Conservation (phyloP, 2,113 vertebrate species). For the Carassius gibelio region DNA sequence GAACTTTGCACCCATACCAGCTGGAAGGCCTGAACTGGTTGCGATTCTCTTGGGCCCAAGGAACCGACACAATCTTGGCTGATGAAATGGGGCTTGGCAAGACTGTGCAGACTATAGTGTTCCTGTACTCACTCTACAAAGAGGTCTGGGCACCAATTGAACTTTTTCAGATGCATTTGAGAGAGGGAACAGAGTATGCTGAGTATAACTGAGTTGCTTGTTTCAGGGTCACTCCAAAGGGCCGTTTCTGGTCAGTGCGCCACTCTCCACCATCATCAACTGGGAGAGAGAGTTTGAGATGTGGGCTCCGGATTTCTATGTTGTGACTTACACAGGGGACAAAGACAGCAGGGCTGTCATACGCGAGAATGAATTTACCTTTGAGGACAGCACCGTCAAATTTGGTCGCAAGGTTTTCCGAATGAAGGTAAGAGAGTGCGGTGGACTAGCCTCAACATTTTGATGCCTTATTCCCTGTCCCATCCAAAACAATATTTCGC, state of each 20-base stretch:
- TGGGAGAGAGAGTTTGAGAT: conserved; percentile 98
- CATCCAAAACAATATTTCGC: background rate
- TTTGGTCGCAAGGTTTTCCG: conserved; percentile 92
- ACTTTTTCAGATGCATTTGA: background rate
- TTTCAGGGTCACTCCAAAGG: conserved; percentile 95
- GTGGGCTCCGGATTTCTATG: conserved; percentile 97
- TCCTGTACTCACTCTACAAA: conserved; percentile 95
- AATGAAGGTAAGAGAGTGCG: conserved; percentile 84
- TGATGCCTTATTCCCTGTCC: background rate
- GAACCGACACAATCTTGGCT: conserved; percentile 95
- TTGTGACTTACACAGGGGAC: conserved; percentile 96
- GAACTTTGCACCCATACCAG: conserved; percentile 94
- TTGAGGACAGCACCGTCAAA: conserved; percentile 88
- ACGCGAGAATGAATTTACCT: conserved; percentile 97
- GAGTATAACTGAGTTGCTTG: conserved; percentile 16
- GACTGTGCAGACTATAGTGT: conserved; percentile 98
- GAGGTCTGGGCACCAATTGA: conserved; percentile 78
- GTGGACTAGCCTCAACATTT: background rate
- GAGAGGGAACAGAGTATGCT: conserved; percentile 13
- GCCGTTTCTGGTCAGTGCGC: conserved; percentile 92
- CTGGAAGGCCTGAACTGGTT: conserved; percentile 98
- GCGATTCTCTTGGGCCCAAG: conserved; percentile 97
- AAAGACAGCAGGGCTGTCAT: conserved; percentile 95
- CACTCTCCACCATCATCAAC: conserved; percentile 98
- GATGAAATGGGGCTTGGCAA: conserved; percentile 98